These are phyloP conservation scores for Caradrina kadenii DNA, from an alignment of 2,888 invertebrate species.

Conservation along the genomic window DNA sequence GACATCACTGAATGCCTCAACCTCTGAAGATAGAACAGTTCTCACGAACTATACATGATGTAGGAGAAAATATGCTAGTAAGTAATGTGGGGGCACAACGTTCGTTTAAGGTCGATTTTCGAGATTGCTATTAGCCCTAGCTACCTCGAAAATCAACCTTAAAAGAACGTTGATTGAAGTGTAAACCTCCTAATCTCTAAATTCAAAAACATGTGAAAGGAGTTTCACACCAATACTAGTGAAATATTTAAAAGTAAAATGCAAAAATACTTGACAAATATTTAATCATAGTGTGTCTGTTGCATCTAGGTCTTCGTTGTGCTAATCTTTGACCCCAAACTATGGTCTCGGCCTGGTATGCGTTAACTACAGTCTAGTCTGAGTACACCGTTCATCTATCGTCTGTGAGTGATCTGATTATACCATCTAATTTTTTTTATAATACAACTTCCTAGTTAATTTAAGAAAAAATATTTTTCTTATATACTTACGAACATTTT, in stretches of 20 bases:
- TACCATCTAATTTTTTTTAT: no score
- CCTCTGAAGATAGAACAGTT: no score
- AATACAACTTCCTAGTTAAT: not conserved
- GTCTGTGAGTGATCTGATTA: not conserved
- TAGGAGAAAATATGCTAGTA: not conserved
- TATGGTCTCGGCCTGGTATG: not conserved
- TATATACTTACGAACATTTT: no score
- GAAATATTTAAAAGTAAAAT: not conserved
- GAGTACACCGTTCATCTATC: not conserved
- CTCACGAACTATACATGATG: no score
- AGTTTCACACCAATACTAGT: not conserved
- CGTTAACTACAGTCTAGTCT: not conserved
- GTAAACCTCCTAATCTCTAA: not conserved
- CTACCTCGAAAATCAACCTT: not conserved
- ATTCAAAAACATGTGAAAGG: not conserved
- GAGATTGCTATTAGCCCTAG: no score
- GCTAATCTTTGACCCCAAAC: constrained; percentile 39
- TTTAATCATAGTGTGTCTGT: constrained; percentile 6
- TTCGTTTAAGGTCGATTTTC: no score
- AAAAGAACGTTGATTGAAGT: not conserved
- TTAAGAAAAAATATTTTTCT: no score
- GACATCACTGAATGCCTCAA: no score
- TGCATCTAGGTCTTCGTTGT: constrained; percentile 16
- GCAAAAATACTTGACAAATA: not conserved
- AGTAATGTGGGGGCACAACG: not conserved